phyloP scores from a whole-genome alignment of 2,797 vertebrate species.

The Masticophis lateralis region DNA sequence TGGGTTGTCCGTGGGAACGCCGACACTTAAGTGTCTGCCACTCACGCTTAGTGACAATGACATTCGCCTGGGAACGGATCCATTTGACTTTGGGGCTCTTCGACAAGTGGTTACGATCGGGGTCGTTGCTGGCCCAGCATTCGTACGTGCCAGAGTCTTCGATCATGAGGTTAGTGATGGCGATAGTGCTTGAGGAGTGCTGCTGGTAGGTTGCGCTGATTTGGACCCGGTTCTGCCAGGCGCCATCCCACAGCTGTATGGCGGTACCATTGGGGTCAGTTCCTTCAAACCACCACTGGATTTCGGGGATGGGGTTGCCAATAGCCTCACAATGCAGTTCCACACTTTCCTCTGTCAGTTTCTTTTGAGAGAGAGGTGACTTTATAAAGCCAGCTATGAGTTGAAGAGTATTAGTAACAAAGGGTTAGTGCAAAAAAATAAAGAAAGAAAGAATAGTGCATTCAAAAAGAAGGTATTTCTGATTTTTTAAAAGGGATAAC shows the following conservation, averaged over 20 bases:
- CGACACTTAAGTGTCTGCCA: conserved; percentile 65
- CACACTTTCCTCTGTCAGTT: conserved; percentile 74
- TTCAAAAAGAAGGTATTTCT: neutral
- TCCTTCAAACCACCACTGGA: conserved; percentile 93
- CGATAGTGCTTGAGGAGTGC: conserved; percentile 84
- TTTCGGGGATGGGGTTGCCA: conserved; percentile 88
- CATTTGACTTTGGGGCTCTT: conserved; percentile 93
- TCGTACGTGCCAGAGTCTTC: conserved; percentile 89
- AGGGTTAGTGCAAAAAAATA: conserved; percentile 44
- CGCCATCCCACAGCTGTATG: conserved; percentile 88
- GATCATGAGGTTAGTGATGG: conserved; percentile 75
- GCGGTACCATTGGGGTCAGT: conserved; percentile 78
- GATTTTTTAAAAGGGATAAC: neutral
- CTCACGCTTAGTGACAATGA: conserved; percentile 96
- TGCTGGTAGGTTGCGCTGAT: conserved; percentile 88
- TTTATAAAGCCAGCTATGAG: conserved; percentile 86
- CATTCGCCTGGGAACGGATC: conserved; percentile 93
- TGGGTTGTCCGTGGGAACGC: conserved; percentile 44
- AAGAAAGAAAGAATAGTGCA: conserved; percentile 26
- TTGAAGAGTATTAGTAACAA: conserved; percentile 63
- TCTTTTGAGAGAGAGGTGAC: conserved; percentile 85
- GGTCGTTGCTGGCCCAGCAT: conserved; percentile 94
- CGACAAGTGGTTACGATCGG: conserved; percentile 91
- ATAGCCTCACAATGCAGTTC: conserved; percentile 89
- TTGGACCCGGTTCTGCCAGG: conserved; percentile 78